These are phyloP conservation scores for Gisinianus flammeolus DNA, from an alignment of 2,888 invertebrate genomes.

Conservation along the genomic window DNA sequence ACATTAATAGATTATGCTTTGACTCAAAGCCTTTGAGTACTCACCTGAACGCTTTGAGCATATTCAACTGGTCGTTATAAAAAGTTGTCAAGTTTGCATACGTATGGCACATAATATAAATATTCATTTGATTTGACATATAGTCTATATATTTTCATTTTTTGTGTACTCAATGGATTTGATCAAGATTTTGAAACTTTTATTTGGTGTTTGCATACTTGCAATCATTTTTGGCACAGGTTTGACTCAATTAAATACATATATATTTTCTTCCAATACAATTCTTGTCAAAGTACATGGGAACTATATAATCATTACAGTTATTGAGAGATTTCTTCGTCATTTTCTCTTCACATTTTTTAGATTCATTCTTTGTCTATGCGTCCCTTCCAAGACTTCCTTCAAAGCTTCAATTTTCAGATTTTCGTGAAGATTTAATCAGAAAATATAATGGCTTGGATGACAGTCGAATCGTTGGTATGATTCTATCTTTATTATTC, in stretches of 20 bases:
- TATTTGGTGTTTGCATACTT: slow-evolving; percentile 23
- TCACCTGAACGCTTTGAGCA: too few relatives aligned
- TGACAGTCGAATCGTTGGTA: slow-evolving; percentile 54
- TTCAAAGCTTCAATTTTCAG: not conserved
- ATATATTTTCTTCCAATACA: not conserved
- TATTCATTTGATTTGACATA: too few relatives aligned
- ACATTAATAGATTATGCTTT: too few relatives aligned
- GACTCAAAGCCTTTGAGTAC: too few relatives aligned
- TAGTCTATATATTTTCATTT: not conserved
- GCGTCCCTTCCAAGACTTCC: slow-evolving; percentile 12
- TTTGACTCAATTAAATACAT: not conserved
- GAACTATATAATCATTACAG: not conserved
- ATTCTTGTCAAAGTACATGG: not conserved
- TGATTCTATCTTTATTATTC: slow-evolving; percentile 1
- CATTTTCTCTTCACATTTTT: not conserved
- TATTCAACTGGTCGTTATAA: too few relatives aligned
- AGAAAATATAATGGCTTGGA: slow-evolving; percentile 26
- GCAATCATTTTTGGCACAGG: slow-evolving; percentile 35
- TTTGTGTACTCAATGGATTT: slow-evolving; percentile 29
- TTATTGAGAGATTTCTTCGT: not conserved
- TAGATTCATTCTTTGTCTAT: slow-evolving; percentile 28
- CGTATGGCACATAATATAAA: too few relatives aligned
- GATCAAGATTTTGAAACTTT: slow-evolving; percentile 25
- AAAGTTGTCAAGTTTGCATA: too few relatives aligned
- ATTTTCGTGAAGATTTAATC: not conserved